Conservation (phyloP, 2,888 invertebrate species). For the Caenorhabditis auriculariae region DNA sequence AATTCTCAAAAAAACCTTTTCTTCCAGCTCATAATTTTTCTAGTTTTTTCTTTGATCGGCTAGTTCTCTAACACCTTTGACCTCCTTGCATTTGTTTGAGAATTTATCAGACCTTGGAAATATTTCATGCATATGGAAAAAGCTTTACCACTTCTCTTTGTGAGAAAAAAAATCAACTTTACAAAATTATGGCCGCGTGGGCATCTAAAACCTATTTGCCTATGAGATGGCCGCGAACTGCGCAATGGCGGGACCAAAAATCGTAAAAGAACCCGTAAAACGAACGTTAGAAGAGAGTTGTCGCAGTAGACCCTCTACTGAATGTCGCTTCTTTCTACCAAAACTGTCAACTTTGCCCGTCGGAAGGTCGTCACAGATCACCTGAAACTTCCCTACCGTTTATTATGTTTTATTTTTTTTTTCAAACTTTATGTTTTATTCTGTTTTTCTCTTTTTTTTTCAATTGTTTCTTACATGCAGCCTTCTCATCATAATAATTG, state of each 20-base stretch:
- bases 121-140: too few relatives aligned
- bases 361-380: conserved; percentile 31
- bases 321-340: conserved; percentile 25
- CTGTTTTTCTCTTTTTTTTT: neutral
- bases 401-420: neutral
- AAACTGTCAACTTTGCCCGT: conserved; percentile 26
- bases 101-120: too few relatives aligned
- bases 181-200: too few relatives aligned
- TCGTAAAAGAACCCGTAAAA: too few relatives aligned
- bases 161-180: too few relatives aligned
- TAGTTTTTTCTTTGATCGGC: neutral
- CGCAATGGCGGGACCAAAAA: too few relatives aligned
- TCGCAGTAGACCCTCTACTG: conserved; percentile 3
- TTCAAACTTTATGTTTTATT: neutral
- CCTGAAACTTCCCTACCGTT: conserved; percentile 11
- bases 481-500: neutral
- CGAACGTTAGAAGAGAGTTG: too few relatives aligned
- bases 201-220: too few relatives aligned
- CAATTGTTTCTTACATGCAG: neutral
- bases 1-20: conserved; percentile 5
- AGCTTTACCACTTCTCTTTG: too few relatives aligned
- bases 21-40: neutral
- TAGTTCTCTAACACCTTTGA: too few relatives aligned
- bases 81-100: too few relatives aligned
- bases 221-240: too few relatives aligned